These are phyloP conservation scores for Chloroceryle aenea DNA, from an alignment of 2,113 vertebrate species.

Conservation along the genomic window DNA sequence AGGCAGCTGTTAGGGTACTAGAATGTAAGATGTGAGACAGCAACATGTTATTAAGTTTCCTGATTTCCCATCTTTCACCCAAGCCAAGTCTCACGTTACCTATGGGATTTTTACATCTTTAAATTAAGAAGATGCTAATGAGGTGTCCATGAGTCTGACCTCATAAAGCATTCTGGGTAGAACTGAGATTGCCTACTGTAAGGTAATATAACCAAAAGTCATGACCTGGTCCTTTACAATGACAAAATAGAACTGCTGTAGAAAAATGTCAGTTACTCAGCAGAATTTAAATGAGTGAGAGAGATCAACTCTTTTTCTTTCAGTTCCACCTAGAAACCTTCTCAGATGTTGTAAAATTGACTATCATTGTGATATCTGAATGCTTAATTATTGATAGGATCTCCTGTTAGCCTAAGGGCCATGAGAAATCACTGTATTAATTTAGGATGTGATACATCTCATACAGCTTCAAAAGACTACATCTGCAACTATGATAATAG, in stretches of 20 bases:
- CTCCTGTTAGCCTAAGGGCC: background rate
- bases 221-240: background rate
- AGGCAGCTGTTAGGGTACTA: conserved; percentile 49
- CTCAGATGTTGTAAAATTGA: background rate
- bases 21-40: conserved; percentile 35
- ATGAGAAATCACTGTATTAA: background rate
- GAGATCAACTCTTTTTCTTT: background rate
- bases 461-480: background rate
- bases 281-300: background rate
- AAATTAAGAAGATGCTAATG: background rate
- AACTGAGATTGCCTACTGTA: background rate
- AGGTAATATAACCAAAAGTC: background rate
- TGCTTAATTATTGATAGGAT: background rate
- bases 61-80: background rate
- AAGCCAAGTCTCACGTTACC: background rate
- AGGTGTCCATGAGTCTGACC: background rate
- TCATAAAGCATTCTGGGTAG: background rate
- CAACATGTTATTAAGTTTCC: conserved; percentile 8
- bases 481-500: background rate
- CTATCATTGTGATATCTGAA: background rate
- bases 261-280: background rate
- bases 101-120: background rate
- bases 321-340: background rate
- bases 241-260: background rate
- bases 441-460: background rate